Evolutionary conservation across 2,113 vertebrate genomes (phyloP).

Genomic region (Suricata suricatta): DNA sequence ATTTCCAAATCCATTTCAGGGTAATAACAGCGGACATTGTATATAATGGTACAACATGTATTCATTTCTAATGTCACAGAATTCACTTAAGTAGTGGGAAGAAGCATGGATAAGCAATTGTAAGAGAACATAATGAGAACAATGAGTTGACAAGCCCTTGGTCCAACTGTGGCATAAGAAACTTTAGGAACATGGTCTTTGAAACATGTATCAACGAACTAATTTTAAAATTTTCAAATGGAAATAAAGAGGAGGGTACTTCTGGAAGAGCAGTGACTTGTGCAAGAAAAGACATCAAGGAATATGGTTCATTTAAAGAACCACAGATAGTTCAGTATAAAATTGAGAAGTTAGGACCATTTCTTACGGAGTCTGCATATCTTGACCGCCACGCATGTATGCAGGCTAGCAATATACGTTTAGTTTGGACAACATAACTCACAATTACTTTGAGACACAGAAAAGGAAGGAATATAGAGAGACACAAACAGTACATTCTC

Average conservation of each 20-base stretch:
- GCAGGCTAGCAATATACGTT: background rate
- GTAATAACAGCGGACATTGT: background rate
- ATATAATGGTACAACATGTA: background rate
- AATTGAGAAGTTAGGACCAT: background rate
- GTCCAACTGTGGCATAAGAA: background rate
- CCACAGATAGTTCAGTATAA: background rate
- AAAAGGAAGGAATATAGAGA: background rate
- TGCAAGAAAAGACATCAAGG: background rate
- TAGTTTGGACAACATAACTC: background rate
- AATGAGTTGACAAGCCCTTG: background rate
- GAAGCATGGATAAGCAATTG: background rate
- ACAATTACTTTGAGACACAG: background rate
- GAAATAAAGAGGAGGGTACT: background rate
- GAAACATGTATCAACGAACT: background rate
- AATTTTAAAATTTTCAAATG: background rate
- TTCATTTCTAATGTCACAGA: background rate
- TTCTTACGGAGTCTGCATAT: background rate
- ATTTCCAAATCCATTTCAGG: background rate
- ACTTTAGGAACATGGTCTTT: background rate
- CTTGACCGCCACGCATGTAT: background rate
- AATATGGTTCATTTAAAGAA: background rate
- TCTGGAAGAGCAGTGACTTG: background rate
- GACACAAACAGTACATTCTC: background rate
- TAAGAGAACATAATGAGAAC: background rate
- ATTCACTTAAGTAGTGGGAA: background rate